Evolutionary conservation across 2,113 vertebrate genomes (phyloP).

Genomic region (Vulpes lagopus): DNA sequence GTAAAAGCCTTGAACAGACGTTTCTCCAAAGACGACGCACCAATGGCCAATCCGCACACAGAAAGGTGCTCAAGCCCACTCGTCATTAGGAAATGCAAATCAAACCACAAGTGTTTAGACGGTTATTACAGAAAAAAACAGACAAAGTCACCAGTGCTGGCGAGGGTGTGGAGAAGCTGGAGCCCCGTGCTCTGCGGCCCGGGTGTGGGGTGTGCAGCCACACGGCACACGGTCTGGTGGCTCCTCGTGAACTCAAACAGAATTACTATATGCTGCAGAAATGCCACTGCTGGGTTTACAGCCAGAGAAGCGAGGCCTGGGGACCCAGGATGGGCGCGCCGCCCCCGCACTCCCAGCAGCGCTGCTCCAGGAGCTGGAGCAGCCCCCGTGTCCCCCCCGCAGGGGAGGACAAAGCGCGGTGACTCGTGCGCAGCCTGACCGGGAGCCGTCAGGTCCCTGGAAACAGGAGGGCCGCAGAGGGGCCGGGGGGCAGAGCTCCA

Average conservation of each 20-base stretch:
- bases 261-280: background rate
- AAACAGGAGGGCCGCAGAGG: rapidly evolving
- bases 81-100: background rate
- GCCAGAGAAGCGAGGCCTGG: background rate
- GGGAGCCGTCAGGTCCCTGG: background rate
- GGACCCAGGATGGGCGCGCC: too few species aligned
- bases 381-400: too few species aligned
- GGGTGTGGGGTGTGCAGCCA: too few species aligned
- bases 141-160: background rate
- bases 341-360: background rate
- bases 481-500: rapidly evolving
- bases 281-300: background rate
- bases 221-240: background rate
- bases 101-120: background rate
- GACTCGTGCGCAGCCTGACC: too few species aligned
- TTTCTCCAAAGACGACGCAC: constrained; percentile 16
- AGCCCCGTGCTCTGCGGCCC: background rate
- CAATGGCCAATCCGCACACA: background rate
- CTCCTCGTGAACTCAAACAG: background rate
- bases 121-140: background rate
- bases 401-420: too few species aligned
- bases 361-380: background rate
- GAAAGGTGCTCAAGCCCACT: background rate
- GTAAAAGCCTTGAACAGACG: background rate
- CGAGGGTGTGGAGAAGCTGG: background rate